Evolutionary conservation across 37 sponge, comb jelly and placozoan genomes (phyloP).

Genomic region (Corticium candelabrum): DNA sequence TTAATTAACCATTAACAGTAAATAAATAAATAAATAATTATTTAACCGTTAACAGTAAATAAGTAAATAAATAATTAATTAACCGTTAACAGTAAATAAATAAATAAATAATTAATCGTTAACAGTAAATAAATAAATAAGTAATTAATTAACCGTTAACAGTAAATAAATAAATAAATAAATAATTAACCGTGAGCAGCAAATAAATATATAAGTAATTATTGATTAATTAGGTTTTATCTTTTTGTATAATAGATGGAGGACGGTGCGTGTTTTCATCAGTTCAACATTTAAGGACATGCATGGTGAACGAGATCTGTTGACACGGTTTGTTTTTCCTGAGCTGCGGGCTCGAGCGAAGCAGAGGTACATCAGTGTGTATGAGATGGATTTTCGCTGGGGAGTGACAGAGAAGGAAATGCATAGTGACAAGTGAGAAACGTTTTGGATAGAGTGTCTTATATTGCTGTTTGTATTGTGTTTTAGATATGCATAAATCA

Average conservation of each 20-base stretch:
- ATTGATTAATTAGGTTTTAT: neutral
- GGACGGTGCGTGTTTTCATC: conserved; percentile 86
- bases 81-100: no score
- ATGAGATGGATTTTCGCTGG: conserved; percentile 97
- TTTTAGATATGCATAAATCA: no score
- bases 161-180: no score
- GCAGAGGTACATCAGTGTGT: conserved; percentile 46
- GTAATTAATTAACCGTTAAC: no score
- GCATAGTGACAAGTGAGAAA: conserved; percentile 35
- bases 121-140: no score
- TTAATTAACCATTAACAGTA: no score
- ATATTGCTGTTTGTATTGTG: neutral
- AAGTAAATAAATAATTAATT: no score
- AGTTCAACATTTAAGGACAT: conserved; percentile 96
- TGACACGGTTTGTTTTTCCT: conserved; percentile 88
- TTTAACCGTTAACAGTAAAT: no score
- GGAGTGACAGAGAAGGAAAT: conserved; percentile 92
- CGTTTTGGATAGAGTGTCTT: neutral
- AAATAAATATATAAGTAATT: no score
- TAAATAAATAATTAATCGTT: no score
- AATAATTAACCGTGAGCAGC: no score
- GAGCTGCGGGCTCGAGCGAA: conserved; percentile 75
- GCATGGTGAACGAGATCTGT: conserved; percentile 88
- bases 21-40: no score
- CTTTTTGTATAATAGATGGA: conserved; percentile 49